Evolutionary conservation across 2,888 invertebrate genomes (phyloP), one percentile per base, ranked within the genome.

Genomic region (Terebella lapidaria): DNA sequence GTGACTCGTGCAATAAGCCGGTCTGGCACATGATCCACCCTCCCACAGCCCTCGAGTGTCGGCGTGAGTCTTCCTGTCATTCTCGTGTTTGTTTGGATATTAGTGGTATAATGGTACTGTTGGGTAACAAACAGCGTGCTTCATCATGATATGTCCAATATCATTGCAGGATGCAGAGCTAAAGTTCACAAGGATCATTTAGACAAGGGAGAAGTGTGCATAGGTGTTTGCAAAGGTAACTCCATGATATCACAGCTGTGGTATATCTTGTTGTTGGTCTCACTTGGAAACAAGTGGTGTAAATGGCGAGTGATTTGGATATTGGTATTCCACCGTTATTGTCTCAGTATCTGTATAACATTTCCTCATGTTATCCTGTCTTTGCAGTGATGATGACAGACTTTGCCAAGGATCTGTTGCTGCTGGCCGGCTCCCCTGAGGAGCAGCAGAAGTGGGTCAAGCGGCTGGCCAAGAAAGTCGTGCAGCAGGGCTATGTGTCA

Each of bases 181-280:
- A 96, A 96, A 85, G 91, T 97, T 76, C 97, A 99, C 83, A 92
- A 92, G 81, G 96, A 97, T 79, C 97, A 99, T 86, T 87, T 92
- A 80, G 89, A 91, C 73, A 88, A 87, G 72, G 87, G 87, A 73
- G 89, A 89, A 78, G 91, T 91, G 80, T 86, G 88, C 65, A 88
- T 95, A 77, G 92, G 92, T 67, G 94, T 95, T 53, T 97, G 96
- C 84, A 96, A 95, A 78, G 77, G 80, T 81, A 35, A 35, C n/a
- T n/a, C n/a, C n/a, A n/a, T n/a, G 42, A 35, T 35, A 35, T 35
- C 42, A 35, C 64, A 59, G 68, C 47, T 20, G 15, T n/a, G 0
- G 18, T n/a, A 22, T 55, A 3, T 5, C 54, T 24, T 26, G 51
- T 57, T 25, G 22, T 42, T 54, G 2, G 3, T 27, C 49, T 20